Evolutionary conservation across 1,140 invertebrate species (phyloP), one percentile per base, ranked within the genome.

Genomic region (Patella vulgata): DNA sequence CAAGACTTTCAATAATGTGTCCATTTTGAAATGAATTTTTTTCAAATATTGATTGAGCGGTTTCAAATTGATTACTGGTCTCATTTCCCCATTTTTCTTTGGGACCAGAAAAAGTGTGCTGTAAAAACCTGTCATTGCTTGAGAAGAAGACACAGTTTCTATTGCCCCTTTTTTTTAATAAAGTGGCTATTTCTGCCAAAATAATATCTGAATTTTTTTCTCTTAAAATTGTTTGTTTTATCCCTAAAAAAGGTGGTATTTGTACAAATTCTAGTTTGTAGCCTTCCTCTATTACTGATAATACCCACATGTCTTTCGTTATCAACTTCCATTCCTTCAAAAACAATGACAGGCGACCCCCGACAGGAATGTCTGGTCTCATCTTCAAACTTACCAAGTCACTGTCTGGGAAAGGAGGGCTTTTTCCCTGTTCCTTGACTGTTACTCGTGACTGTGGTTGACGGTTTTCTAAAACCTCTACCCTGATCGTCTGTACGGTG

Each of bases 11-110:
- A 12, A n/a, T 12, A 61, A 36, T 19, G 60, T 67, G 21, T 64
- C 61, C 60, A 67, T 71, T 59, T 67, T 71, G 60, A 71, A 71
- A 40, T 63, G 55, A 23, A 59, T 54, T 21, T 62, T 56, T 4
- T n/a, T 25, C 3, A 63, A 31, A 59, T 43, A 63, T 58, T 25
- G 21, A 46, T 63, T 68, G 12, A 66, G 30, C 8, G 51, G 21
- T 44, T 25, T 63, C 17, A 60, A 33, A 47, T 68, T 64, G 31
- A 64, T 50, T 0, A 68, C 50, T 14, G 57, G 60, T 47, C 61
- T 55, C 9, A 64, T 8, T 44, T 59, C 28, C 3, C 44, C 56
- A 56, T 48, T 44, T 40, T 63, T 63, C 28, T 68, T 68, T 23
- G 59, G 63, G 21, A 63, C 53, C n/a, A 66, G 46, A 44, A 70